Base-by-base conservation (phyloP, 2,797 vertebrate species). In the Melanotaenia maccullochi region DNA sequence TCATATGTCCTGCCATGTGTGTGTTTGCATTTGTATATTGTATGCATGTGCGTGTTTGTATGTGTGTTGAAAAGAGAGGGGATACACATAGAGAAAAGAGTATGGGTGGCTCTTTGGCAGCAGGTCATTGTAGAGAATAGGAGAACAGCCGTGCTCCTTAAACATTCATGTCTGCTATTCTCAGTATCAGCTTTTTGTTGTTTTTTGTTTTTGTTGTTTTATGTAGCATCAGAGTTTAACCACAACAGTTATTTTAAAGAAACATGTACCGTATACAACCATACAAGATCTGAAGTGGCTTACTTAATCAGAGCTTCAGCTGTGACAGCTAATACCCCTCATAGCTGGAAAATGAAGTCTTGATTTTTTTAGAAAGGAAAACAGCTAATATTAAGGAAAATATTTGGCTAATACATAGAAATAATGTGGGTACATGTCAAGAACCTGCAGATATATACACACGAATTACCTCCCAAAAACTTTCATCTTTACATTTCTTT, bases 121-220 rank as follows among this genome's bases (percentile, higher is more conserved):
- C 4, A 60, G 81, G 89, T 87, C 79, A 79, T 60, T 90, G 76
- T 73, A 81, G 85, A 81, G 77, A 87, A 85, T 59, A 76, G 60
- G 61, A 65, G 81, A 92, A 91, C 92, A 93, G 90, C 81, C 83
- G 76, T 75, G 60, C 78, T 65, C 75, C 76, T 93, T 78, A 91
- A 93, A 93, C 83, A 90, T 93, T 93, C 77, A 93, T 93, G 84
- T 72, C 64, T 82, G 42, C 49, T 72, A 72, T 87, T 62, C 70
- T 78, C 74, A 14, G 71, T 64, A 68, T 72, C 51, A 11, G 9
- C 18, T 36, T 64, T 5, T 11, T 58, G 54, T 35, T 12, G 12
- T 38, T 38, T 38, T 22, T 11, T 28, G 3, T 28, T 57, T 32
- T 11, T 44, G 22, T 30, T 56, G 28, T 33, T 57, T 66, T 25